Base-by-base conservation (phyloP, 1,140 invertebrate genomes). In the Psilanteris sp. region DNA sequence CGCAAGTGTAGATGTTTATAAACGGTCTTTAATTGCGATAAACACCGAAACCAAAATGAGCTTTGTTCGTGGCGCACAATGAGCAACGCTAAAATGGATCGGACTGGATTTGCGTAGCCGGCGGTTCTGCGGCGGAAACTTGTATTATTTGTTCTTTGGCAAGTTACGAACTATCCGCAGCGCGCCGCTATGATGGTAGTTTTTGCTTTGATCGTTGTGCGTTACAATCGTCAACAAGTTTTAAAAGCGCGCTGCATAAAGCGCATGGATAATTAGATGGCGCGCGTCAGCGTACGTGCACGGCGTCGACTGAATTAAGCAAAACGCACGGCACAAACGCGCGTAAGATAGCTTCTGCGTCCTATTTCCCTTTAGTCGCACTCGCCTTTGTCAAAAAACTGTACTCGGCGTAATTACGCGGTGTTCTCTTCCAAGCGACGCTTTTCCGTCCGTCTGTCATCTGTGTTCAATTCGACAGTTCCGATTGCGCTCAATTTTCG, bases 161-260 rank as follows among this genome's bases (percentile, higher is more conserved):
- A 24, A 61, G 37, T 71, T 52, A 27, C 37, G 34, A 66, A 66
- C 32, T 54, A 54, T 37, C 22, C 18, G 15, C 3, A 16, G 15
- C 26, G 32, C 15, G 29, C 8, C 10, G 4, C 37, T 7, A 32
- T 24, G 27, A 4, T 29, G 26, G 0, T 37, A 70, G 36, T 72
- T 72, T 72, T 72, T 72, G 59, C 57, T 72, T 72, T 57, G 57
- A 64, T 57, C 41, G 68, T 57, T 57, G 16, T 14, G 32, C 34
- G 26, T 24, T 27, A 46, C 57, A 48, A 61, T 61, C 36, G 39
- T 39, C 48, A 11, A 48, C 26, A n/a, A 64, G 43, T 72, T 64
- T 57, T 64, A 62, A 50, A 43, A 22, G 37, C 15, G 11, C 16
- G 8, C 4, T 8, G 26, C 26, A 39, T 50, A 52, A 67, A 55